These are phyloP conservation scores for Neoscelio sp. DNA, from an alignment of 2,888 invertebrate species.

Conservation along the genomic window DNA sequence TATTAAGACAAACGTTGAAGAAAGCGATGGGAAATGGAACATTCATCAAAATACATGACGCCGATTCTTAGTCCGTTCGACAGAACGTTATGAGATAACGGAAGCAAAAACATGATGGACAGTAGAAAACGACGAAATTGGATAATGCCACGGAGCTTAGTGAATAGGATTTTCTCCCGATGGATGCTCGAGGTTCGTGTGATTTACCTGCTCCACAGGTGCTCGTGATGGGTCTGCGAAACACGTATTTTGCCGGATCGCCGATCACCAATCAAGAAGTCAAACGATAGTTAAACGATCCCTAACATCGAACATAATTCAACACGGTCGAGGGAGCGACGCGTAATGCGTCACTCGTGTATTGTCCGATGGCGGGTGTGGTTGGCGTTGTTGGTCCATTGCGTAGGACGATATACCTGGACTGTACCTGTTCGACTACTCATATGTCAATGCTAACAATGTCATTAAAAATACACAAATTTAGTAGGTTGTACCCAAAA, in stretches of 20 bases:
- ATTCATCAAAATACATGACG: constrained; percentile 36
- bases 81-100: constrained; percentile 44
- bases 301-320: constrained; percentile 77
- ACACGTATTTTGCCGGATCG: constrained; percentile 63
- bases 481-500: constrained; percentile 38
- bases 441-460: constrained; percentile 64
- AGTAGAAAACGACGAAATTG: constrained; percentile 44
- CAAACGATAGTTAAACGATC: constrained; percentile 75
- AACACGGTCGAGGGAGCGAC: constrained; percentile 71
- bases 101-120: constrained; percentile 59
- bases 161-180: constrained; percentile 58
- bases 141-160: constrained; percentile 47
- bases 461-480: constrained; percentile 64
- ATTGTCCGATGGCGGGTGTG: constrained; percentile 79
- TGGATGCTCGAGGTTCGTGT: constrained; percentile 39
- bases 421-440: constrained; percentile 65
- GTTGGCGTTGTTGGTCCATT: constrained; percentile 78
- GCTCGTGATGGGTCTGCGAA: constrained; percentile 51
- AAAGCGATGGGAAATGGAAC: constrained; percentile 16
- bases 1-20: constrained; percentile 19
- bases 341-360: constrained; percentile 77
- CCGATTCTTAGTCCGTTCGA: constrained; percentile 10
- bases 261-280: constrained; percentile 69
- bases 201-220: constrained; percentile 65
- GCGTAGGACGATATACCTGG: constrained; percentile 81